Evolutionary conservation across 2,113 vertebrate species (phyloP).

Genomic region (Loxodonta africana): DNA sequence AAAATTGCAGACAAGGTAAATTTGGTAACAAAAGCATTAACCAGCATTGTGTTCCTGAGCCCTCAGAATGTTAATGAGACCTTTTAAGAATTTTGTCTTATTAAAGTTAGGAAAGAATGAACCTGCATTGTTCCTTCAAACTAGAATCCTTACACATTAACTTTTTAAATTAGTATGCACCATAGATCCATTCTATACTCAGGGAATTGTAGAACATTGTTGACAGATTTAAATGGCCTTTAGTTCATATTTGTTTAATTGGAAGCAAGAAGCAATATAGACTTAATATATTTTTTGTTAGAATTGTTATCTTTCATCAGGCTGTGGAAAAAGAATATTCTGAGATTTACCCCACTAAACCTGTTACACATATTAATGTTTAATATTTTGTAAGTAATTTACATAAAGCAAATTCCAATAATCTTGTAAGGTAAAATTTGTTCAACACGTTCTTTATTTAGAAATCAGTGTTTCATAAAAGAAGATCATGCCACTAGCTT

Average conservation of each 20-base stretch:
- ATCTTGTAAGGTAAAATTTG: conserved; percentile 21
- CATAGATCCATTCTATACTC: conserved; percentile 36
- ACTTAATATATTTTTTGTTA: conserved; percentile 33
- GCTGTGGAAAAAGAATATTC: conserved; percentile 38
- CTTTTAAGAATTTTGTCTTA: conserved; percentile 32
- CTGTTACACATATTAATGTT: conserved; percentile 49
- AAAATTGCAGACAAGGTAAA: conserved; percentile 97
- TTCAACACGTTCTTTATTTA: conserved; percentile 48
- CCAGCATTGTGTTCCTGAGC: not conserved
- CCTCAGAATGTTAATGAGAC: conserved; percentile 14
- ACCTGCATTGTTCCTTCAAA: not conserved
- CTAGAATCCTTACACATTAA: not conserved
- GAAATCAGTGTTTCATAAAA: not conserved
- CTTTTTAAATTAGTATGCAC: conserved; percentile 35
- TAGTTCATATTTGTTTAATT: conserved; percentile 37
- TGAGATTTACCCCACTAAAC: conserved; percentile 2
- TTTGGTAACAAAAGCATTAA: conserved; percentile 41
- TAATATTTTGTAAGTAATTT: conserved; percentile 57
- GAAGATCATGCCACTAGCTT: not conserved
- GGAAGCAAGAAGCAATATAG: conserved; percentile 31
- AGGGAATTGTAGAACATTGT: conserved; percentile 38
- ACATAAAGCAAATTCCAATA: conserved; percentile 44
- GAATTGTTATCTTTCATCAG: conserved; percentile 58
- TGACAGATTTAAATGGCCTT: conserved; percentile 39
- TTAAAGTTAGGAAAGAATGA: conserved; percentile 49